Evolutionary conservation across 2,888 invertebrate species (phyloP), one percentile per base, ranked within the genome.

Genomic region (Spisula subtruncata): DNA sequence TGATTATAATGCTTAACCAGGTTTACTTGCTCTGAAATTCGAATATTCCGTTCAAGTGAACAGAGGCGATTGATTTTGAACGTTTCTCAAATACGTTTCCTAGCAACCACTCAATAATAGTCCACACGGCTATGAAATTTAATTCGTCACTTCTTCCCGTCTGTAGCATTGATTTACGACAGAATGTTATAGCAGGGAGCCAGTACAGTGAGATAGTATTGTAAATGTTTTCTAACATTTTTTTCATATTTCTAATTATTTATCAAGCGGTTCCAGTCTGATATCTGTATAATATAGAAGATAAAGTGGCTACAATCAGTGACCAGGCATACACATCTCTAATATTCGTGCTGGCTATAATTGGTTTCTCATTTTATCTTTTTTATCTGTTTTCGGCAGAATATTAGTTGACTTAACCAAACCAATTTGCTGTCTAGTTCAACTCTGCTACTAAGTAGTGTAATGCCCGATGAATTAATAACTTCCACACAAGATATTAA

Each of bases 71-170:
- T 75, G 75, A 75, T 75, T 75, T 75, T 75, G 75, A 75, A 75
- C 12, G 32, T 75, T n/a, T 75, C 32, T 75, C 35, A 32, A 75
- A 75, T 32, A 16, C 75, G 75, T 75, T 75, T 32, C 75, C 75
- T 75, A 75, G 75, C 75, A 75, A 75, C 75, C 35, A 18, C 35
- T 75, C 35, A 35, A 35, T 25, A 75, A 75, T 75, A 75, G 75
- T 75, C 75, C 75, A 32, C 18, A 14, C 32, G 75, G 75, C 75
- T 75, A 75, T 75, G 35, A 75, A 75, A 32, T 75, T 75, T 35
- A 75, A 35, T 75, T 75, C 35, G 32, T 75, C 75, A 75, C 32
- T 25, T 75, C 35, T 75, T 35, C 18, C 75, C 41, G 35, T 75
- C 75, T 75, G 75, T 75, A 25, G 12, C 35, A 32, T 75, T 75